These are phyloP conservation scores for Octopus sinensis DNA, from an alignment of 1,140 invertebrate genomes.

Conservation along the genomic window DNA sequence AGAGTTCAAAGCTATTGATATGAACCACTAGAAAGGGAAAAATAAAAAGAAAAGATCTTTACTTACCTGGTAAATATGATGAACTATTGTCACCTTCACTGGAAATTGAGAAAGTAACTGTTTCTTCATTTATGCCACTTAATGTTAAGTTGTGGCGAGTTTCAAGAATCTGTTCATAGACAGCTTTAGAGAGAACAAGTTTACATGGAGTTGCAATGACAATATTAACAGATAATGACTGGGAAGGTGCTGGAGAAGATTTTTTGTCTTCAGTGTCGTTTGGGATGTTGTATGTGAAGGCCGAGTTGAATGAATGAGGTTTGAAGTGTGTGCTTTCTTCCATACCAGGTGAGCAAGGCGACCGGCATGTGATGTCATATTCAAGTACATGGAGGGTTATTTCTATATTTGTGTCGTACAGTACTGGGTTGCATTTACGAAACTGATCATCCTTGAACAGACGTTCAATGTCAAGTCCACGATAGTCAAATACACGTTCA, in stretches of 20 bases:
- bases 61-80: neutral
- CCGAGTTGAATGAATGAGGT: neutral
- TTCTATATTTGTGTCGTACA: conserved; percentile 74
- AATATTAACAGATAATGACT: conserved; percentile 67
- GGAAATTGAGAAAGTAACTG: neutral
- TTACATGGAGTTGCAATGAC: conserved; percentile 78
- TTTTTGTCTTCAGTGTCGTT: neutral
- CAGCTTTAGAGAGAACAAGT: conserved; percentile 76
- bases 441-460: neutral
- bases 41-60: neutral
- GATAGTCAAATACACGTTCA: neutral
- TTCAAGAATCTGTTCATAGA: conserved; percentile 85
- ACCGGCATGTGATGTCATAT: neutral
- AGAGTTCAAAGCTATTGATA: too few relatives aligned
- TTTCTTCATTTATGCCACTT: neutral
- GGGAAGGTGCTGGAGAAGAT: neutral
- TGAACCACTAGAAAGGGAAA: neutral
- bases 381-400: conserved; percentile 19
- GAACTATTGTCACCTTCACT: neutral
- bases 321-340: neutral
- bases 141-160: conserved; percentile 59
- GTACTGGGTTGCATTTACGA: conserved; percentile 64
- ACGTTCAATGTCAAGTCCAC: neutral
- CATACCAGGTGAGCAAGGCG: neutral
- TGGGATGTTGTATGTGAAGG: neutral